Base-by-base conservation (phyloP, 2,888 invertebrate species). In the Protodeltote pygarga region DNA sequence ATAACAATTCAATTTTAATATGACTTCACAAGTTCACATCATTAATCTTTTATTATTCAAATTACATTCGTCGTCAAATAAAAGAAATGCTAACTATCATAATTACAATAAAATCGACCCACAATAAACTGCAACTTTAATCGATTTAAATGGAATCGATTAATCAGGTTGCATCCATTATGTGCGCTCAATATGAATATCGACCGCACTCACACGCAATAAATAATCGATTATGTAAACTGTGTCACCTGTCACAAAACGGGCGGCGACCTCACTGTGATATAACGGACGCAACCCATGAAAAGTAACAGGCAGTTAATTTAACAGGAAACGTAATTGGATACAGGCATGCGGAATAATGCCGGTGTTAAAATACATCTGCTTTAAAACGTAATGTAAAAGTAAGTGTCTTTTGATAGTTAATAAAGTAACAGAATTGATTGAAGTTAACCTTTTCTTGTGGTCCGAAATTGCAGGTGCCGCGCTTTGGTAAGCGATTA, bases 201-300 rank as follows among this genome's bases (percentile, higher is more conserved):
- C 74, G 64, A 65, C 65, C 68, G 34, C 27, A 45, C 39, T 55
- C 46, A 50, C 23, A 41, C 58, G 65, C 53, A 65, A 68, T 57
- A 65, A 71, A 64, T 71, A 69, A 70, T 71, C 63, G 65, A 70
- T 79, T 76, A 74, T 70, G 67, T 67, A 70, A 76, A 74, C 61
- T 73, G 68, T 81, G 79, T 75, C 79, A 77, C 76, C 73, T 77
- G 75, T 68, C 67, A 58, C 60, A 41, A 63, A 64, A 54, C 39
- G 48, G 49, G 15, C 62, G 51, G 44, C 46, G 58, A 64, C 59
- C 57, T 48, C 51, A 45, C 54, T 58, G 25, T 66, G 65, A 70
- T 45, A 65, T 71, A 71, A 71, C 72, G 68, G 70, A 58, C 58
- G 34, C 54, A 50, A 44, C 49, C 54, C 59, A 61, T 62, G 61